Percentiles rank a stretch among this genome's conserved stretches.
These are phyloP conservation scores for Agonopterix alstromeriana DNA, from an alignment of 2,888 invertebrate genomes.

Conservation along the genomic window DNA sequence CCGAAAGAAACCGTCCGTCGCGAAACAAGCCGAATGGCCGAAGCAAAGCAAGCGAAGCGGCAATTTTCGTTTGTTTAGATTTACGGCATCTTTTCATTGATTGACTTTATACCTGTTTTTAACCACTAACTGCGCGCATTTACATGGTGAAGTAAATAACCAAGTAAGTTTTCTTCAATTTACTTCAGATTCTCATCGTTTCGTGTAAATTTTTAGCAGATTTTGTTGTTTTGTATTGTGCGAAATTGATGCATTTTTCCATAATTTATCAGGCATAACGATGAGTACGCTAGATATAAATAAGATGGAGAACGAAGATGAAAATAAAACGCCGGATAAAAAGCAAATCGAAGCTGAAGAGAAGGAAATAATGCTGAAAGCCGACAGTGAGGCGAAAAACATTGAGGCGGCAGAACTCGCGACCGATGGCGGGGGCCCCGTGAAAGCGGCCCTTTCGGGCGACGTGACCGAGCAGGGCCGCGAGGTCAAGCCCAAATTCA, in stretches of 20 bases:
- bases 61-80: too few species aligned
- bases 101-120: too few species aligned
- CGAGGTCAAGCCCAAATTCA: constrained; percentile 87
- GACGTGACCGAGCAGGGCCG: constrained; percentile 80
- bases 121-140: too few species aligned
- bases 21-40: too few species aligned
- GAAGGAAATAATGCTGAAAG: constrained; percentile 77
- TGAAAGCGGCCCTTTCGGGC: constrained; percentile 71
- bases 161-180: too few species aligned
- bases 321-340: constrained; percentile 76
- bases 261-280: constrained; percentile 12
- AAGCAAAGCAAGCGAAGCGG: constrained; percentile 1
- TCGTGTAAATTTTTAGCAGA: too few species aligned
- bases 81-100: too few species aligned
- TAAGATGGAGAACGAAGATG: constrained; percentile 54
- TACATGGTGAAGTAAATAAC: too few species aligned
- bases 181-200: too few species aligned
- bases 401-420: constrained; percentile 66
- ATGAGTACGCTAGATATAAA: constrained; percentile 59
- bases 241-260: background rate
- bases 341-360: constrained; percentile 81
- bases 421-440: constrained; percentile 63
- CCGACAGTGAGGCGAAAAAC: constrained; percentile 61
- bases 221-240: background rate
- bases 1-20: background rate